Base-by-base conservation (phyloP, 1,140 invertebrate genomes). In the Hetaerina americana region DNA sequence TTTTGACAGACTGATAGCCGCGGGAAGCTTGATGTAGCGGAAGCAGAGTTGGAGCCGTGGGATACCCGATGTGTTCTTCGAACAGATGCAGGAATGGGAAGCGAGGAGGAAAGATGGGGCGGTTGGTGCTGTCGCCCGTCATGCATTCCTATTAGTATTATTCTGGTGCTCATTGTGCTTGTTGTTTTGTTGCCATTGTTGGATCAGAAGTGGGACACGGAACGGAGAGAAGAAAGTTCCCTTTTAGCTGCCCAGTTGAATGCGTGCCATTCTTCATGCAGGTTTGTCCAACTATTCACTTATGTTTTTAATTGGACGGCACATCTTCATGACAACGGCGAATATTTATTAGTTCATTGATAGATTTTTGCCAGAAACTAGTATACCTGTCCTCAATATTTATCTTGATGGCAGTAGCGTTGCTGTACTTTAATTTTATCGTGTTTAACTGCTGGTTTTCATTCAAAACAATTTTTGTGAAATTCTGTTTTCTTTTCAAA, bases 81-180 rank as follows among this genome's bases (percentile, higher is more conserved):
- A 57, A n/a, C 40, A 57, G 40, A 57, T 12, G 22, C 40, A 18
- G 67, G 25, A 68, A 68, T 68, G 27, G 67, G 24, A 15, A 28
- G 12, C 12, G 67, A 24, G 15, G 40, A 74, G 76, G 66, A 84
- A 82, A 77, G 83, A 75, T 77, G 81, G 15, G 80, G 84, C 73
- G 78, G 84, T 78, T 81, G 82, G 66, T 88, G 86, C 89, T 90
- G 89, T 79, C 84, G 87, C 70, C 90, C 90, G 8, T 91, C 90
- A 57, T 92, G 89, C 78, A 90, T 92, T 75, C 90, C 90, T 24
- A 90, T 92, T 49, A 88, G 88, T 18, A 86, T 92, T 77, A 91
- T 92, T 70, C 83, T 91, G 74, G 81, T 91, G 26, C 78, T 92
- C 70, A 91, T 92, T 72, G 85, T 92, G 28, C 80, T 92, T 31